These are phyloP conservation scores for Micrasema longulum DNA, from an alignment of 1,140 invertebrate genomes.

Conservation along the genomic window DNA sequence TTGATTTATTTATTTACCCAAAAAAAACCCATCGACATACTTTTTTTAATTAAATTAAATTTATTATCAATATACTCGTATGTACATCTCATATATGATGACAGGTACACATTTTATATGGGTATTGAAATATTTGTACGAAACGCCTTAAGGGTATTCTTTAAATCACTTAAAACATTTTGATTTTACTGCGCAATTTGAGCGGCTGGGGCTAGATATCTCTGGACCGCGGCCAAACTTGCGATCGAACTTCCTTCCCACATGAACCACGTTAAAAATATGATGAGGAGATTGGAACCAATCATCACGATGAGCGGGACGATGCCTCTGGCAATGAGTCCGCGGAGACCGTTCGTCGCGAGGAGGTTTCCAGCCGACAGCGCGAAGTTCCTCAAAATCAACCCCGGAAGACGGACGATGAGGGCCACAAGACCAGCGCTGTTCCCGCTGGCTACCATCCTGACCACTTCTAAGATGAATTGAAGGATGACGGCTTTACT, in stretches of 20 bases:
- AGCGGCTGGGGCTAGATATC: no score
- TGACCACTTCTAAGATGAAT: slow-evolving; percentile 43
- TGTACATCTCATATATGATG: no score
- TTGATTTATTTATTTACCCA: no score
- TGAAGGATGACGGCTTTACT: slow-evolving; percentile 25
- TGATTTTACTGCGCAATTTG: no score
- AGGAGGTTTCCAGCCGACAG: slow-evolving; percentile 7
- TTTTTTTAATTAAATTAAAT: no score
- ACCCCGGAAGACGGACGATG: slow-evolving; percentile 20
- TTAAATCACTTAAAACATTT: no score
- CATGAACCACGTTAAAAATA: slow-evolving; percentile 48
- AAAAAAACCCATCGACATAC: no score
- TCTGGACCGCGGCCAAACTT: neutral
- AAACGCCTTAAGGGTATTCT: neutral
- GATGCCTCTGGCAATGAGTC: slow-evolving; percentile 41
- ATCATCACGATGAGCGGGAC: slow-evolving; percentile 45
- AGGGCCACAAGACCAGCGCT: slow-evolving; percentile 25
- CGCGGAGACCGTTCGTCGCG: slow-evolving; percentile 39
- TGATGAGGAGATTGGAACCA: slow-evolving; percentile 34
- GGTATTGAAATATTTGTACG: no score
- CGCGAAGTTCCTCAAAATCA: slow-evolving; percentile 38
- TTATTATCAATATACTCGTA: no score
- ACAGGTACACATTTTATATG: no score
- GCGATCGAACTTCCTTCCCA: slow-evolving; percentile 42
- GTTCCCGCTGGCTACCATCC: slow-evolving; percentile 38